A percentile compares a stretch with the other conserved stretches of the same genome.
Conservation (phyloP, 2,113 vertebrate genomes). For the Oreamnos americanus region DNA sequence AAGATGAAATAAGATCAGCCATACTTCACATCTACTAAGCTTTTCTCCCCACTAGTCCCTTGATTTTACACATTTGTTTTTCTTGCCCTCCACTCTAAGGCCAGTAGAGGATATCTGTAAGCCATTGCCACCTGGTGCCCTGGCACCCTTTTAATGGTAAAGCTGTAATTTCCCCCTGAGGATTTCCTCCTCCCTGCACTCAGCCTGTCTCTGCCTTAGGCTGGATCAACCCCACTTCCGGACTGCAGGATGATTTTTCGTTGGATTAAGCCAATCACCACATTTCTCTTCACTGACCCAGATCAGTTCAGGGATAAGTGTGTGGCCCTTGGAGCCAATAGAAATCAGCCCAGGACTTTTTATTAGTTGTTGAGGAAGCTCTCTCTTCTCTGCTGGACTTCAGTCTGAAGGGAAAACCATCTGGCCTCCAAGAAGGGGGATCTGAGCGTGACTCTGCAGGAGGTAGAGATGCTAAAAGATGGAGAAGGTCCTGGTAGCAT, state of each 20-base stretch:
- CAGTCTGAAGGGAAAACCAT: background rate
- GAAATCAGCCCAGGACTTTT: background rate
- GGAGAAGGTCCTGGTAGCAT: background rate
- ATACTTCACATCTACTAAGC: background rate
- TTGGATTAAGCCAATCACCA: background rate
- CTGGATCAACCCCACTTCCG: background rate
- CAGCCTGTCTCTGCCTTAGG: background rate
- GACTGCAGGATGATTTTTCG: background rate
- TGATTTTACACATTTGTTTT: background rate
- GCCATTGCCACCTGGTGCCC: background rate
- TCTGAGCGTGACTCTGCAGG: background rate
- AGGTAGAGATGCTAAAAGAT: background rate
- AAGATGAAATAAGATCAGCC: background rate
- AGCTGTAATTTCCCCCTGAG: background rate
- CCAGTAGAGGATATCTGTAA: background rate
- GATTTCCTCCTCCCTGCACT: background rate
- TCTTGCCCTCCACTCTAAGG: background rate
- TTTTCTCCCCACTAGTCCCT: background rate
- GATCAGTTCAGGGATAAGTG: background rate
- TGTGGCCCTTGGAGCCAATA: background rate
- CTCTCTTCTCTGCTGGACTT: background rate
- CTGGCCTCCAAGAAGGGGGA: background rate
- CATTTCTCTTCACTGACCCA: background rate
- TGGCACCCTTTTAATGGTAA: background rate
- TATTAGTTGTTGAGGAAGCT: background rate